phyloP scores from a whole-genome alignment of 2,113 vertebrate genomes.

The Odontophorus gujanensis region DNA sequence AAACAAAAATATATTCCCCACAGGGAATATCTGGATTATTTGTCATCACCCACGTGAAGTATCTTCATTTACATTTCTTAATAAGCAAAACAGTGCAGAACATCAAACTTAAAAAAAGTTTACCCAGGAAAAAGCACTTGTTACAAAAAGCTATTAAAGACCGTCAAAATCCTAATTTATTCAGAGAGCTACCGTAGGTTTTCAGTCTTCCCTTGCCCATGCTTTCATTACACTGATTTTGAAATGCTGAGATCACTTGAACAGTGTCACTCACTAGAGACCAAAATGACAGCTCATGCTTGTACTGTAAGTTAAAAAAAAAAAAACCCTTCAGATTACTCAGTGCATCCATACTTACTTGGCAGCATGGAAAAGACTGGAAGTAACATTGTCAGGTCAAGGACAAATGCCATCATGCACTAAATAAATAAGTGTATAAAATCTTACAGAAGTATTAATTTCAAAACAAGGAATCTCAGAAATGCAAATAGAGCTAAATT shows the following conservation, averaged over 20 bases:
- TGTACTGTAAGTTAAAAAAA: background rate
- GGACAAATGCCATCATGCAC: conserved; percentile 63
- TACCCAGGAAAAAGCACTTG: background rate
- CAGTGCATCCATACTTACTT: conserved; percentile 88
- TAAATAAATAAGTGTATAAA: background rate
- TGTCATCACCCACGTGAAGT: background rate
- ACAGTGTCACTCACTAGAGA: background rate
- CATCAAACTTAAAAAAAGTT: background rate
- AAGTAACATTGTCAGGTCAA: conserved; percentile 78
- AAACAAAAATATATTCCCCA: too few species aligned
- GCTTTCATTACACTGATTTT: background rate
- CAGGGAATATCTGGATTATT: background rate
- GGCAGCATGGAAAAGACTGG: conserved; percentile 97
- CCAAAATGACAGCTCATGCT: background rate
- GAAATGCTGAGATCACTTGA: background rate
- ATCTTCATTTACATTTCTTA: background rate
- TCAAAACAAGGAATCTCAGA: background rate
- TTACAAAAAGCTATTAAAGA: background rate
- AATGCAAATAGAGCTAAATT: background rate
- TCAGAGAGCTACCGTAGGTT: background rate
- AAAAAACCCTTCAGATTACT: background rate
- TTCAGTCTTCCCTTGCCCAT: background rate
- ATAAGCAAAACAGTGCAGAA: background rate
- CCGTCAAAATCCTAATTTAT: background rate
- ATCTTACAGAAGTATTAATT: background rate